phyloP scores from a whole-genome alignment of 2,797 vertebrate genomes.

The Lacerta viridis region DNA sequence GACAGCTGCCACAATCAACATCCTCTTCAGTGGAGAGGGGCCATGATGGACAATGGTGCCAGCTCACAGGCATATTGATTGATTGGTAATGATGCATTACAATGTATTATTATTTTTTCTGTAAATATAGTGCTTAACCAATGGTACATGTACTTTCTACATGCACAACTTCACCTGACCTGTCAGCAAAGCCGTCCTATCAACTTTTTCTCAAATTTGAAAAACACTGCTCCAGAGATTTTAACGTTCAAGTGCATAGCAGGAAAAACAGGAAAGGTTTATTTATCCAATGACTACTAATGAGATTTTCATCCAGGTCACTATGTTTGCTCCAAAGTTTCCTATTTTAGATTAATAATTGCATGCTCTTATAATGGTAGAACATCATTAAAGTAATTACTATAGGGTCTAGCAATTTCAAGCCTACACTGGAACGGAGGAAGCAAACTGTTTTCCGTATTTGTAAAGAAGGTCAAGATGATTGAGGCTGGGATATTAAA shows the following conservation, averaged over 20 bases:
- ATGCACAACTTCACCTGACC: constrained; percentile 23
- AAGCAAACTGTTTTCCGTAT: constrained; percentile 54
- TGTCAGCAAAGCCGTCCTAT: constrained; percentile 21
- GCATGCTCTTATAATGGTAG: constrained; percentile 72
- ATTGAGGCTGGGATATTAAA: constrained; percentile 79
- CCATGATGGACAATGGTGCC: background rate
- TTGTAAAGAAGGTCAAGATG: constrained; percentile 73
- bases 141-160: constrained; percentile 19
- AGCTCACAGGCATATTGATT: background rate
- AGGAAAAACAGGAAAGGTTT: constrained; percentile 44
- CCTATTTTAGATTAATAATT: constrained; percentile 73
- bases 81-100: background rate
- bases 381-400: constrained; percentile 85
- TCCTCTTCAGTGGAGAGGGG: background rate
- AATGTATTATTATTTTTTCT: background rate
- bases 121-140: background rate
- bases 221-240: constrained; percentile 16
- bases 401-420: constrained; percentile 83
- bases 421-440: constrained; percentile 62
- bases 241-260: constrained; percentile 40
- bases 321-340: constrained; percentile 70
- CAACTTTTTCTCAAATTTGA: constrained; percentile 42
- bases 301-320: constrained; percentile 72
- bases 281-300: constrained; percentile 61
- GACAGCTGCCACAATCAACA: background rate